phyloP scores from a whole-genome alignment of 2,797 vertebrate genomes.

The Coilia nasus region DNA sequence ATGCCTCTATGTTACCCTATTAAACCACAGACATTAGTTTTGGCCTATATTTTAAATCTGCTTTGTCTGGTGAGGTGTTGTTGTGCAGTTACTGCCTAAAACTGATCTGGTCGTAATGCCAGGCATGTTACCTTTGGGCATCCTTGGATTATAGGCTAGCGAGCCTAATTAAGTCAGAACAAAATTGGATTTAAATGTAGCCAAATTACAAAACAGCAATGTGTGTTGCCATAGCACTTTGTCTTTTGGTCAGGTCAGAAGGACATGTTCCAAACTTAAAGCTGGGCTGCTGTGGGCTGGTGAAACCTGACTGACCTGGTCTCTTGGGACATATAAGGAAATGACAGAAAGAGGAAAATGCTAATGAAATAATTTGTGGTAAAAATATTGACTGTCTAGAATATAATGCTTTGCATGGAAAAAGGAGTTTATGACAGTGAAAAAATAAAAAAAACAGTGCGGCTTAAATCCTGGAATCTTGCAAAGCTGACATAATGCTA shows the following conservation, averaged over 20 bases:
- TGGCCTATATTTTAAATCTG: not conserved
- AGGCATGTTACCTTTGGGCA: not conserved
- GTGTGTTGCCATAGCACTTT: not conserved
- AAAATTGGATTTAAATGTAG: not conserved
- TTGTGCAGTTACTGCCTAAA: not conserved
- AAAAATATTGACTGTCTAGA: no score
- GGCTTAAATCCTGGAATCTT: not conserved
- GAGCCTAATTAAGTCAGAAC: not conserved
- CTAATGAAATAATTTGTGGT: no score
- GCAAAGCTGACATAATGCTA: conserved; percentile 7
- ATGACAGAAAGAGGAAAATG: no score
- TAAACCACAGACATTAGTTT: no score
- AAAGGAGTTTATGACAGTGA: not conserved
- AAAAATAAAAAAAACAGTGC: not conserved
- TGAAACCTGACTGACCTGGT: not conserved
- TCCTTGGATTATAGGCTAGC: not conserved
- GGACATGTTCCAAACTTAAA: not conserved
- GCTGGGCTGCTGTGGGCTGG: not conserved
- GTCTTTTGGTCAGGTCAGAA: not conserved
- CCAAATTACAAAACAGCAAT: not conserved
- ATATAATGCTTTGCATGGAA: not conserved
- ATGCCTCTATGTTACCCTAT: not conserved
- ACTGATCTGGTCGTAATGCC: not conserved
- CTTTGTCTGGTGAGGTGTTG: not conserved
- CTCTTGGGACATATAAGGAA: no score